These are phyloP conservation scores for Notolepis coatsorum DNA, from an alignment of 2,797 vertebrate genomes.

Conservation along the genomic window DNA sequence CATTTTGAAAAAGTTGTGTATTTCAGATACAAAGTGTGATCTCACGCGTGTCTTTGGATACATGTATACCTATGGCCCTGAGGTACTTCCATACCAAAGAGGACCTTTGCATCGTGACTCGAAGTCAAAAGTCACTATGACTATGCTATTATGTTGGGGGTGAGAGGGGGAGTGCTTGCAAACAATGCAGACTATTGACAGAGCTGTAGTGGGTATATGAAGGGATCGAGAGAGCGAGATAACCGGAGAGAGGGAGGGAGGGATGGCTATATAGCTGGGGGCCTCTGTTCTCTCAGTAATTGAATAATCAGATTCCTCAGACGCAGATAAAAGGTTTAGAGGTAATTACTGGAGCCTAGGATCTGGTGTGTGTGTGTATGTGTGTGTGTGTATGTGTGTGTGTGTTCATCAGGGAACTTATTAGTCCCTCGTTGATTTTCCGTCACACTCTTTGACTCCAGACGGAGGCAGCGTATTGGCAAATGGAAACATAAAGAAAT, in stretches of 20 bases:
- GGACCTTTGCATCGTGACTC: no score
- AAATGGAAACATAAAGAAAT: not conserved
- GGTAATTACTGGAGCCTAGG: conserved; percentile 69
- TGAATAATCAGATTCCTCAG: conserved; percentile 76
- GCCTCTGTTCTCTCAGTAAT: conserved; percentile 58
- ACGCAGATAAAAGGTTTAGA: conserved; percentile 77
- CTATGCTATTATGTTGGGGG: no score
- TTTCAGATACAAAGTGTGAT: no score
- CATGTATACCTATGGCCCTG: no score
- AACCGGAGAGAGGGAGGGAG: not conserved
- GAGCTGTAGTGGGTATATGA: not conserved
- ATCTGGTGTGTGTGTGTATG: conserved; percentile 5
- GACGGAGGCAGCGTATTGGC: conserved; percentile 2
- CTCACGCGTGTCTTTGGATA: no score
- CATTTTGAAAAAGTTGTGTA: no score
- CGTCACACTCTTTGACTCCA: not conserved
- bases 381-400: conserved; percentile 21
- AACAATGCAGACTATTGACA: no score
- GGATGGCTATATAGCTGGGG: conserved; percentile 36
- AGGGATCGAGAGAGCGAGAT: conserved; percentile 8
- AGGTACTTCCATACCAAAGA: no score
- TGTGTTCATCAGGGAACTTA: conserved; percentile 29
- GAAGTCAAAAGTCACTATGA: no score
- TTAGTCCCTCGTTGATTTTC: conserved; percentile 45
- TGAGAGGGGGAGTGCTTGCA: no score